Evolutionary conservation across 2,888 invertebrate species (phyloP), one percentile per base, ranked within the genome.

Genomic region (Rotaria macrura): DNA sequence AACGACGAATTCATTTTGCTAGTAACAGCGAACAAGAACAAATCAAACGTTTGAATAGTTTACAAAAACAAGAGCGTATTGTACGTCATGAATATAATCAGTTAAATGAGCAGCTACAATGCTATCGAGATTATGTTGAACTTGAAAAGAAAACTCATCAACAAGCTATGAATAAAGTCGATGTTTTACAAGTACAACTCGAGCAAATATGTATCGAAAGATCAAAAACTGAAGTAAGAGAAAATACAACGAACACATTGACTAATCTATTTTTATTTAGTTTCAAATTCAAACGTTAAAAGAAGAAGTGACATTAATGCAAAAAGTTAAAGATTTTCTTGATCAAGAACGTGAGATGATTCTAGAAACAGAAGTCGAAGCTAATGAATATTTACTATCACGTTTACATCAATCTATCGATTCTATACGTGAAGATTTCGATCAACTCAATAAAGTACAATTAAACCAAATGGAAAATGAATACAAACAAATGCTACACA

Each of bases 301-400:
- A 79, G 79, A 79, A 79, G 79, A 79, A 79, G n/a, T 79, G 10
- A 43, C 43, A 79, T 79, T 79, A 79, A 79, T 79, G 79, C 79
- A 43, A n/a, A 43, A 34, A 43, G 10, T 43, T 14, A 79, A 79
- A 79, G 79, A 79, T n/a, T 79, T 79, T 79, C 43, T 79, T 14
- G n/a, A 43, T 43, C 43, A 79, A 17, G 79, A 79, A 79, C 43
- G n/a, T 79, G 79, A 79, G n/a, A 79, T 43, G 2, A 79, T 79
- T 7, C 23, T 79, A 10, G 79, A 25, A n/a, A n/a, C 43, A 43
- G 43, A 79, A 79, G n/a, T n/a, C 5, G 79, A 79, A 79, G 79
- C 79, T 25, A 79, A 79, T 79, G 79, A 79, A 79, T 79, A 43
- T 79, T 12, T 79, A 1, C 17, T 79, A 43, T 79, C 79, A 25